A percentile compares a stretch with the other conserved stretches of the same genome.
phyloP scores from a whole-genome alignment of 92 coral and sea anemone species.

The Palythoa heliodiscus region DNA sequence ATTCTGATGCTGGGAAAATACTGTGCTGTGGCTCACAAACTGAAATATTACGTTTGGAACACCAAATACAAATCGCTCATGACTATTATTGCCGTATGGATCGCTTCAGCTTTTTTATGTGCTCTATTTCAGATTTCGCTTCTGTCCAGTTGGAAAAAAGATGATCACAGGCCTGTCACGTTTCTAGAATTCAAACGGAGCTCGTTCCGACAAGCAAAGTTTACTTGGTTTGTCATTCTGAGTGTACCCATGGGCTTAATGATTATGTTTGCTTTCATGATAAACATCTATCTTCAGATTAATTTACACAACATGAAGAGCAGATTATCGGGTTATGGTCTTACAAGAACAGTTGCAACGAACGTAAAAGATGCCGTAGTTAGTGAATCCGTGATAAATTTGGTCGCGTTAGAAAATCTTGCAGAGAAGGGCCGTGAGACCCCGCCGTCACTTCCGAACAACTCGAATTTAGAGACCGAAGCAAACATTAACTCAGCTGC shows the following conservation, averaged over 20 bases:
- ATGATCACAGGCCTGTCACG: neutral
- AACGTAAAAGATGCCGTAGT: neutral
- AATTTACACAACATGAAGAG: neutral
- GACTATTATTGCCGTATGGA: neutral
- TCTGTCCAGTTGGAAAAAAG: neutral
- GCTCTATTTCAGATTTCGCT: conserved; percentile 8
- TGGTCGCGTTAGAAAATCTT: neutral
- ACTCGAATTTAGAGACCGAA: neutral
- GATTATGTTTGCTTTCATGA: conserved; percentile 15
- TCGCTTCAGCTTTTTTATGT: neutral
- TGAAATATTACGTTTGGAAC: conserved; percentile 31
- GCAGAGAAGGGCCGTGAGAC: too few species aligned
- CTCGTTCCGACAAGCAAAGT: conserved; percentile 6
- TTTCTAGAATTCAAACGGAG: neutral
- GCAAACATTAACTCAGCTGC: neutral
- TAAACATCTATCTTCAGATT: neutral
- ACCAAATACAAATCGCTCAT: neutral
- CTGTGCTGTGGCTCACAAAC: conserved; percentile 30
- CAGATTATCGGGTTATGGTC: neutral
- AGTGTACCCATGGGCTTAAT: conserved; percentile 20
- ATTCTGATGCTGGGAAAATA: conserved; percentile 16
- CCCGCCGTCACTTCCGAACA: neutral
- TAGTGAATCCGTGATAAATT: neutral
- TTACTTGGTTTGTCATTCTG: neutral
- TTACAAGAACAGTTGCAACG: neutral